Evolutionary conservation across 2,797 vertebrate genomes (phyloP), one percentile per base, ranked within the genome.

Genomic region (Crax fasciolata): DNA sequence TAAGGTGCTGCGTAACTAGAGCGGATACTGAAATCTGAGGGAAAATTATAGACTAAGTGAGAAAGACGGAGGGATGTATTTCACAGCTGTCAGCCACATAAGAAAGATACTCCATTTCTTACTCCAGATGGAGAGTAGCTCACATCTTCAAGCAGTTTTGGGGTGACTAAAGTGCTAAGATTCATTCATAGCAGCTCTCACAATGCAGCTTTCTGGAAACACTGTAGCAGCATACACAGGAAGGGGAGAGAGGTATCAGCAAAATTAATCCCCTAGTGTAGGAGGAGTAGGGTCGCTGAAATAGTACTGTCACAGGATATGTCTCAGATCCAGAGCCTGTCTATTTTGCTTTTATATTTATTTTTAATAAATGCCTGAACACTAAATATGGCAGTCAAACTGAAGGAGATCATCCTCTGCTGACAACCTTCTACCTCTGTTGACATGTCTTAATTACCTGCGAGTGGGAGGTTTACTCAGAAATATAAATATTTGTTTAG

Each of bases 401-500:
- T 90, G 44, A 30, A 63, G 41, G 15, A 52, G 38, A 78, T n/a
- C 27, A 23, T 61, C 52, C 28, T 62, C 44, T 66, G 58, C 48
- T 88, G 82, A 79, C 68, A 87, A 28, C 44, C 75, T 93, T 79
- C 57, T 84, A 51, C n/a, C 24, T 76, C 68, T 57, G 38, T 20
- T 89, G 74, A 78, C 76, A 66, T 84, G 90, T 90, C 58, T 81
- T 90, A 77, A 88, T 84, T 84, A 95, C 92, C n/a, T 44, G 13
- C 23, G 72, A 89, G 46, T 46, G 44, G 0, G 2, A 93, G 28
- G 49, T 74, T 86, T 68, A 72, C 19, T 59, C 27, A 66, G 84
- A 90, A 90, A 82, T 61, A 79, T 6, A 90, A 86, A 62, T 78
- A 84, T 44, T 58, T 76, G 79, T 54, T 74, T 27, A 84, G 48